phyloP scores from a whole-genome alignment of 2,888 invertebrate species.

The Dioctria linearis region DNA sequence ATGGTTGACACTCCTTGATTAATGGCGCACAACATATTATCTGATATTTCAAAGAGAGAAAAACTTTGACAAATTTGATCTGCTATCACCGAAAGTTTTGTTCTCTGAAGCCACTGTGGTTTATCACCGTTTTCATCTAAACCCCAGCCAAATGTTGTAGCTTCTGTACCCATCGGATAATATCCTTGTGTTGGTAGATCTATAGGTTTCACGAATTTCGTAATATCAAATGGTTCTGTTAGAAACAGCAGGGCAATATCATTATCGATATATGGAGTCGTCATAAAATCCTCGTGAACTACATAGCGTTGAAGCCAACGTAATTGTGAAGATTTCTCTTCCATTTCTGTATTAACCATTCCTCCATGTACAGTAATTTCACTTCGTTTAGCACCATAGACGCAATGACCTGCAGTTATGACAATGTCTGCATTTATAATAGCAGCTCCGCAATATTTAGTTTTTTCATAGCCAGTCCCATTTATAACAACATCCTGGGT shows the following conservation, averaged over 20 bases:
- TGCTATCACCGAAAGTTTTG: background rate
- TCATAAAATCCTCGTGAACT: background rate
- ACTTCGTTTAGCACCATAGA: background rate
- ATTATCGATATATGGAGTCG: background rate
- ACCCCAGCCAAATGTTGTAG: background rate
- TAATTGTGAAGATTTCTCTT: background rate
- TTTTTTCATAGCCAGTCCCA: background rate
- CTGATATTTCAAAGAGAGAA: background rate
- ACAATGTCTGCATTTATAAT: background rate
- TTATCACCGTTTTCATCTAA: background rate
- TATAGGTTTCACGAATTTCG: background rate
- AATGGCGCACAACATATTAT: background rate
- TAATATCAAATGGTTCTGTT: background rate
- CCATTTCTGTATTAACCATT: background rate
- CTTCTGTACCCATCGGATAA: background rate
- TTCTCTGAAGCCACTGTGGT: background rate
- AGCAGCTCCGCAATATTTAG: background rate
- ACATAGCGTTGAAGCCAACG: background rate
- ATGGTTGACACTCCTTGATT: background rate
- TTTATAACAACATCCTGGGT: background rate
- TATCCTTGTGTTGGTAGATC: background rate
- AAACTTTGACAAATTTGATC: background rate
- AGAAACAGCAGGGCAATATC: background rate
- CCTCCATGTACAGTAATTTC: background rate
- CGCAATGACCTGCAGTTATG: conserved; percentile 15